Conservation (phyloP, 2,113 vertebrate species). For the Numida meleagris region DNA sequence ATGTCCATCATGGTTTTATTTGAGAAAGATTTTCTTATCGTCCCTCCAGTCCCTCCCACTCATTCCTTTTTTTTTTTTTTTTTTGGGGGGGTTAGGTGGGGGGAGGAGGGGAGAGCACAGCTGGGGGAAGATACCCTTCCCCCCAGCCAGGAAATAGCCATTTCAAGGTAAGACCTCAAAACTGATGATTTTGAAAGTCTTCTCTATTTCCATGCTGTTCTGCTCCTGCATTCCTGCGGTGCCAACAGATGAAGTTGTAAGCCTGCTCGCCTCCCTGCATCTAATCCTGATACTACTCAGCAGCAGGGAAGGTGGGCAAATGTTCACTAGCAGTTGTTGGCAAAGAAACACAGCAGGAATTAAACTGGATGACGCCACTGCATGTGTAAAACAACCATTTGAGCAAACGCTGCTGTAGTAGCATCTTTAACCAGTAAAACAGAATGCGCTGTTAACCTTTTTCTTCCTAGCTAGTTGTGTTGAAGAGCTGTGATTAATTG, state of each 20-base stretch:
- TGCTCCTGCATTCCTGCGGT: conserved; percentile 67
- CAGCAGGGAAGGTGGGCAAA: conserved; percentile 75
- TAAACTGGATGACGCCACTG: conserved; percentile 65
- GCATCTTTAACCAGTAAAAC: conserved; percentile 57
- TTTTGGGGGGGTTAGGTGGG: too few species aligned
- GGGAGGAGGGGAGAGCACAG: neutral
- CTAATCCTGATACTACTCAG: conserved; percentile 71
- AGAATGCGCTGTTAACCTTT: conserved; percentile 58
- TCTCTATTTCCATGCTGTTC: conserved; percentile 66
- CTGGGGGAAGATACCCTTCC: neutral
- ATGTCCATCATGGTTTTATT: neutral
- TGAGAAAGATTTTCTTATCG: neutral
- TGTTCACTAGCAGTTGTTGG: conserved; percentile 74
- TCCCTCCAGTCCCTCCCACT: neutral
- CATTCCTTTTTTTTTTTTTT: neutral
- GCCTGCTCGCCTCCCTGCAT: conserved; percentile 64
- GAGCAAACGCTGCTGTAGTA: conserved; percentile 60
- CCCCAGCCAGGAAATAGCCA: conserved; percentile 21
- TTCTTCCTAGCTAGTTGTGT: conserved; percentile 33
- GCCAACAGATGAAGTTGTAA: conserved; percentile 76
- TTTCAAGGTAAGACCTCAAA: conserved; percentile 65
- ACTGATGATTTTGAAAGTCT: conserved; percentile 73
- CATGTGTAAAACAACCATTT: conserved; percentile 62
- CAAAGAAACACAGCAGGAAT: conserved; percentile 75
- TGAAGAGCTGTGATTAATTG: conserved; percentile 11